Conservation (phyloP, 2,797 vertebrate species). For the Lacerta bilineata region DNA sequence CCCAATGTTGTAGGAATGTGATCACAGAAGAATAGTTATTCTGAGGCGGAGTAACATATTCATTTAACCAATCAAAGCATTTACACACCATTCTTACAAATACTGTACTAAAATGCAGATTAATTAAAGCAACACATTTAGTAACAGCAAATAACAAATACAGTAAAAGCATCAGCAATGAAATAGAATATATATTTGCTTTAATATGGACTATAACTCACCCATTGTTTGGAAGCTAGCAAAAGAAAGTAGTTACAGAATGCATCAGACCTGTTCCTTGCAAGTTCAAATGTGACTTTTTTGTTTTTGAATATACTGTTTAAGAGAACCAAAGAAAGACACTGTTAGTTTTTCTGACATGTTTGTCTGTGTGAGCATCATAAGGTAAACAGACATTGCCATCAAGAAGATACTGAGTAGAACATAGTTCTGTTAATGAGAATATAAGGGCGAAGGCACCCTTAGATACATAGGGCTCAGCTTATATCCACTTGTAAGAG, state of each 20-base stretch:
- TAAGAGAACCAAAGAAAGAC: neutral
- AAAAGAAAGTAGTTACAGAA: neutral
- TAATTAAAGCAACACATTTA: too few species aligned
- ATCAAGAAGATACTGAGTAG: neutral
- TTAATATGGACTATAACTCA: neutral
- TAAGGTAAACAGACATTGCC: neutral
- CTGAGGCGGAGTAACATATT: neutral
- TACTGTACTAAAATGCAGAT: too few species aligned
- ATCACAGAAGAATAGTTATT: neutral
- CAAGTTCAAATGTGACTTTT: neutral
- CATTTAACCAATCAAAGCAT: too few species aligned
- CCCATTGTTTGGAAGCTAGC: neutral
- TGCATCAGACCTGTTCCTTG: neutral
- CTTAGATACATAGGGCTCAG: neutral
- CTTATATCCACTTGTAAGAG: neutral
- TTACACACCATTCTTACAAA: too few species aligned
- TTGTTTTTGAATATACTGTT: neutral
- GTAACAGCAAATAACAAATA: too few species aligned
- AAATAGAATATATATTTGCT: neutral
- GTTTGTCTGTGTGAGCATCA: neutral
- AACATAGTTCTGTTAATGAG: neutral
- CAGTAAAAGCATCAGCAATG: too few species aligned
- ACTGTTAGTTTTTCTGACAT: neutral
- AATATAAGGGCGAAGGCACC: neutral
- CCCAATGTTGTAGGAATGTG: neutral